phyloP scores from a whole-genome alignment of 1,140 invertebrate genomes.

The Calycopis cecrops region DNA sequence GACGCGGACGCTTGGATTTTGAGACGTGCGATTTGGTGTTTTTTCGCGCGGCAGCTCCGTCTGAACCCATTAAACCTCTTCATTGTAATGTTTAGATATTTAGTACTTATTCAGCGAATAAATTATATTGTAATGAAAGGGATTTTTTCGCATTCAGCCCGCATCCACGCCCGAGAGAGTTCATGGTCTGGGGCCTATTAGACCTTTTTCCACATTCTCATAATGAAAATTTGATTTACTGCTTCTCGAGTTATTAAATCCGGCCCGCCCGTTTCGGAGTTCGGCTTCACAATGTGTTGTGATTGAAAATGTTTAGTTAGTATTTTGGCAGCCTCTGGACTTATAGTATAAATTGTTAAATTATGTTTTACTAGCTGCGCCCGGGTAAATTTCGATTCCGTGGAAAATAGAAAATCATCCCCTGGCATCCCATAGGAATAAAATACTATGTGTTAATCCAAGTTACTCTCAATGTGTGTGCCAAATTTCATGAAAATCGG shows the following conservation, averaged over 20 bases:
- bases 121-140: slow-evolving; percentile 49
- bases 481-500: no score
- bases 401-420: no score
- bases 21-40: slow-evolving; percentile 19
- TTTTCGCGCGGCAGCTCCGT: slow-evolving; percentile 45
- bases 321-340: background rate
- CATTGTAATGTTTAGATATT: slow-evolving; percentile 59
- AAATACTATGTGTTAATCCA: no score
- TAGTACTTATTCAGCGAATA: slow-evolving; percentile 54
- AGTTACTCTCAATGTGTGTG: no score
- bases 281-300: slow-evolving; percentile 38
- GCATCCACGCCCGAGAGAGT: slow-evolving; percentile 43
- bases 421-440: no score
- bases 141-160: slow-evolving; percentile 45
- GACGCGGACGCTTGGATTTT: background rate
- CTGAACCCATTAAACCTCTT: slow-evolving; percentile 45
- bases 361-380: background rate
- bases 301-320: slow-evolving; percentile 36
- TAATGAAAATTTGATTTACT: slow-evolving; percentile 56
- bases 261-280: slow-evolving; percentile 27
- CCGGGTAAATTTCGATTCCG: no score
- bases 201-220: slow-evolving; percentile 38
- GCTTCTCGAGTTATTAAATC: slow-evolving; percentile 38
- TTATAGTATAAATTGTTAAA: background rate
- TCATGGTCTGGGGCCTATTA: slow-evolving; percentile 30